Evolutionary conservation across 2,888 invertebrate species (phyloP).

Genomic region (Nemotelus nigrinus): DNA sequence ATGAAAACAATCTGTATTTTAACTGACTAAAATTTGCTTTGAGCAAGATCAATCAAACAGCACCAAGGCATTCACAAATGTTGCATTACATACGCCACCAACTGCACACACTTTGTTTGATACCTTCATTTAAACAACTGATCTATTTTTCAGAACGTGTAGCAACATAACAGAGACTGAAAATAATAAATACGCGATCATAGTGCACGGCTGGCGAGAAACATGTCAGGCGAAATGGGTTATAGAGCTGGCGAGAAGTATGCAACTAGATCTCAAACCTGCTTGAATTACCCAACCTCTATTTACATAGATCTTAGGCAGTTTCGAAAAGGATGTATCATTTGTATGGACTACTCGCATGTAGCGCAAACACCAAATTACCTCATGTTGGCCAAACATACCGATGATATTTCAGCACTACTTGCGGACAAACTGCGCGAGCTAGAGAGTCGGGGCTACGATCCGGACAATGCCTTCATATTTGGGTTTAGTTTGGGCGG

Average conservation of each 20-base stretch:
- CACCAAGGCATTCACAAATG: too few relatives aligned
- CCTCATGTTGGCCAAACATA: slow-evolving; percentile 51
- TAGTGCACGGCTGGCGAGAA: slow-evolving; percentile 56
- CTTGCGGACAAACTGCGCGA: slow-evolving; percentile 52
- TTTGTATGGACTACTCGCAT: slow-evolving; percentile 55
- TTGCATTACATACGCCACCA: too few relatives aligned
- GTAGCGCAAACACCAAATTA: slow-evolving; percentile 53
- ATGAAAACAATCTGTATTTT: too few relatives aligned
- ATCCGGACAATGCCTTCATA: slow-evolving; percentile 53
- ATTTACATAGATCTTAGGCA: slow-evolving; percentile 50
- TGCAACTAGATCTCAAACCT: background rate
- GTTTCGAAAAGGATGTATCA: slow-evolving; percentile 54
- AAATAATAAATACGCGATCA: slow-evolving; percentile 51
- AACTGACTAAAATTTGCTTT: too few relatives aligned
- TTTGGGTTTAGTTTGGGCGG: slow-evolving; percentile 56
- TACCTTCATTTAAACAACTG: background rate
- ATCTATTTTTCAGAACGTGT: background rate
- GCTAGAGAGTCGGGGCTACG: slow-evolving; percentile 51
- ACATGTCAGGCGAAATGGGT: slow-evolving; percentile 53
- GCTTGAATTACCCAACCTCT: background rate
- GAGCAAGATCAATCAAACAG: too few relatives aligned
- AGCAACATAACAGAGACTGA: background rate
- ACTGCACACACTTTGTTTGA: too few relatives aligned
- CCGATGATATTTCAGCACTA: slow-evolving; percentile 49
- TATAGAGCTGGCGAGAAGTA: slow-evolving; percentile 52